Percentiles rank a stretch among this genome's conserved stretches.
Evolutionary conservation across 2,797 vertebrate species (phyloP).

Genomic region (Linurgus olivaceus): DNA sequence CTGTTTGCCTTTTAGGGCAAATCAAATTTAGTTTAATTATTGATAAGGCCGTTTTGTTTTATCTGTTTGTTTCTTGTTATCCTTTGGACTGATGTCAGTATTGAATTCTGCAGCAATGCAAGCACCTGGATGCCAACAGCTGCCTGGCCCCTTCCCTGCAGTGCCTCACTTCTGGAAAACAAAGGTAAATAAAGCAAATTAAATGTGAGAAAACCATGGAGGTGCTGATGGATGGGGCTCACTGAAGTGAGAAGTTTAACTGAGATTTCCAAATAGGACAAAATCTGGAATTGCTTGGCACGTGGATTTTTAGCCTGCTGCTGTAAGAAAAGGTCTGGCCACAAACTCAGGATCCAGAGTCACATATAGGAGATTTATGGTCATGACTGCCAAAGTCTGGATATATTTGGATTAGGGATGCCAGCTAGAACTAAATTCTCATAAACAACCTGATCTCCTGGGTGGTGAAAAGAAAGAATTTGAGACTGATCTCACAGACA

Average conservation of each 20-base stretch:
- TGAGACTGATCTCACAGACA: neutral
- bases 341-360: neutral
- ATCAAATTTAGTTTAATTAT: neutral
- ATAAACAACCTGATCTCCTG: neutral
- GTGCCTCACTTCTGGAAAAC: neutral
- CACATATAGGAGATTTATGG: neutral
- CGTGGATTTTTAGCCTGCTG: neutral
- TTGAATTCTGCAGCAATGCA: neutral
- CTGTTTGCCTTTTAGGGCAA: neutral
- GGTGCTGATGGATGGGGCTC: neutral
- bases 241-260: neutral
- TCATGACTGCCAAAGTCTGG: neutral
- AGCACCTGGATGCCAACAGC: neutral
- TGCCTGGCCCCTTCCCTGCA: neutral
- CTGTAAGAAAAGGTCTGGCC: neutral
- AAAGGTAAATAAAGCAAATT: constrained; percentile 6
- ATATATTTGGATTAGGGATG: neutral
- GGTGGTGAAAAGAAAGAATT: neutral
- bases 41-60: neutral
- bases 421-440: neutral
- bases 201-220: neutral
- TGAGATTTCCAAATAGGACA: neutral
- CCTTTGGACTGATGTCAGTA: neutral
- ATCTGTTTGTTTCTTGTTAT: neutral
- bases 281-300: neutral